Conservation (phyloP, 1,140 invertebrate genomes). For the Polypedilum vanderplanki region DNA sequence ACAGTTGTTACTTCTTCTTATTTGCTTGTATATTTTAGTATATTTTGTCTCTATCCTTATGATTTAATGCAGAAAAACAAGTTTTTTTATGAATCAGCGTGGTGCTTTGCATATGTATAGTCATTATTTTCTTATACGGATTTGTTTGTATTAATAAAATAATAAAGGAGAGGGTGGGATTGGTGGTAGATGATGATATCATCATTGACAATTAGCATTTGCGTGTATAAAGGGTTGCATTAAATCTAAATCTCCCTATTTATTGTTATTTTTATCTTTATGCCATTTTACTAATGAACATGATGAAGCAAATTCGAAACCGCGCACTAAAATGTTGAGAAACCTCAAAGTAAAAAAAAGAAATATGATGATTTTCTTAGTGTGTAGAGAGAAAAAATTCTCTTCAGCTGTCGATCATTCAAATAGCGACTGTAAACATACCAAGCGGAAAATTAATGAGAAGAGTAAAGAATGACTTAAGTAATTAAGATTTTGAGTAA, state of each 20-base stretch:
- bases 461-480: background rate
- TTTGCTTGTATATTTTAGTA: background rate
- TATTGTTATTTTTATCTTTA: background rate
- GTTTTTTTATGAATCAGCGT: slow-evolving; percentile 28
- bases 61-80: background rate
- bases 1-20: background rate
- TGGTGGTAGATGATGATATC: background rate
- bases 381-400: background rate
- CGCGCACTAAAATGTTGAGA: no score
- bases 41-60: background rate
- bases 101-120: background rate
- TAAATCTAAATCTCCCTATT: background rate
- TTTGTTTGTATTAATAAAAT: background rate
- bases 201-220: slow-evolving; percentile 12
- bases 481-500: slow-evolving; percentile 12
- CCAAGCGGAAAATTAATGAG: slow-evolving; percentile 5
- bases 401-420: background rate
- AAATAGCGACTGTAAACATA: slow-evolving; percentile 5
- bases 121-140: background rate
- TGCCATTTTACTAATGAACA: background rate
- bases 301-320: background rate
- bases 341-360: no score
- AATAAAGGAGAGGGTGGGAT: background rate
- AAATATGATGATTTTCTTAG: no score
- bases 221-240: background rate